Conservation (phyloP, 2,888 invertebrate species). For the Synanthedon andrenaeformis region DNA sequence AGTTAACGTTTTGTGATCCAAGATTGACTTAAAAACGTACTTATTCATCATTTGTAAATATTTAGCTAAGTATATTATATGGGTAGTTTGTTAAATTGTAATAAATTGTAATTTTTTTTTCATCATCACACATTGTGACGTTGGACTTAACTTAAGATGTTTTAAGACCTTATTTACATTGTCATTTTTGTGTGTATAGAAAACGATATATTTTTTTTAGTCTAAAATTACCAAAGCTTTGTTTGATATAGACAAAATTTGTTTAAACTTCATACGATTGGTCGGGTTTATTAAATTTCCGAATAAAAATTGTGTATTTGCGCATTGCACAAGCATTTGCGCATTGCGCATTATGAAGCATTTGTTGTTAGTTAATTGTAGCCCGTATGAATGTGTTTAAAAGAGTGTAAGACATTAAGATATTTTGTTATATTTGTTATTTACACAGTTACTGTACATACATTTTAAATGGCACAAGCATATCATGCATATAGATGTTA, state of each 20-base stretch:
- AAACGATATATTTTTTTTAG: slow-evolving; percentile 9
- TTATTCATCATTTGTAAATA: slow-evolving; percentile 6
- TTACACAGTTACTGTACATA: slow-evolving; percentile 41
- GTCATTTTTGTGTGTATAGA: background rate
- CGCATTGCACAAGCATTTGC: background rate
- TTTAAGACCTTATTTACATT: background rate
- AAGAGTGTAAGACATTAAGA: slow-evolving; percentile 4
- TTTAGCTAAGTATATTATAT: slow-evolving; percentile 3
- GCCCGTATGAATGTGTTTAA: background rate
- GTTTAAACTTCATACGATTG: slow-evolving; percentile 5
- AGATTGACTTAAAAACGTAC: slow-evolving; percentile 25
- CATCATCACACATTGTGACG: background rate
- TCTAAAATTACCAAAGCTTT: slow-evolving; percentile 18
- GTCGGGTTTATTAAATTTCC: slow-evolving; percentile 8
- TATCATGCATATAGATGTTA: slow-evolving; percentile 41
- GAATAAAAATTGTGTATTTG: slow-evolving; percentile 4
- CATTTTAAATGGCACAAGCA: slow-evolving; percentile 29
- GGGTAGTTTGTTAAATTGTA: slow-evolving; percentile 12
- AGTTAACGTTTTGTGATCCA: slow-evolving; percentile 27
- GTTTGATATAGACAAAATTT: slow-evolving; percentile 10
- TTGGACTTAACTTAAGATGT: background rate
- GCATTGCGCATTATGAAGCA: background rate
- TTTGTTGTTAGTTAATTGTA: too few relatives aligned
- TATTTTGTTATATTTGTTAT: slow-evolving; percentile 54
- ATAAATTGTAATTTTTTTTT: background rate